phyloP scores from a whole-genome alignment of 2,888 invertebrate genomes.

The Isoperla grammatica region DNA sequence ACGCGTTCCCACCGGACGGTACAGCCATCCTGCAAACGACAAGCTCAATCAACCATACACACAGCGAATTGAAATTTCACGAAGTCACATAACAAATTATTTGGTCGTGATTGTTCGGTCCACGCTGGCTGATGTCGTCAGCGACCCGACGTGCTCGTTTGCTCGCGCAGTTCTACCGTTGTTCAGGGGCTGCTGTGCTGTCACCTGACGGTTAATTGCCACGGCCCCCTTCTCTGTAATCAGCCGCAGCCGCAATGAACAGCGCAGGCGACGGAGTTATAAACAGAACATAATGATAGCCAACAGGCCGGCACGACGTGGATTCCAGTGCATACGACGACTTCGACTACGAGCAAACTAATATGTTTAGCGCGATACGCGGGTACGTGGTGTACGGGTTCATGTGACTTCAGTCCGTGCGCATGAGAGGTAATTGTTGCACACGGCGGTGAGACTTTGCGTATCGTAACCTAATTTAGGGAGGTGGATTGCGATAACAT shows the following conservation, averaged over 20 bases:
- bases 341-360: not conserved
- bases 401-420: not conserved
- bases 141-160: not conserved
- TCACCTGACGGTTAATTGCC: conserved; percentile 13
- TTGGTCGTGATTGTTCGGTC: no score
- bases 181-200: conserved; percentile 1
- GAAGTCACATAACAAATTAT: no score
- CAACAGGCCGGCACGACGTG: not conserved
- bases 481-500: no score
- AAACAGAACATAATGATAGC: conserved; percentile 14
- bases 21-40: no score
- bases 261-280: conserved; percentile 8
- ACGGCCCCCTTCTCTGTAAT: conserved; percentile 5
- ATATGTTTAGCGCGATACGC: not conserved
- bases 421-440: not conserved
- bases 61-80: no score
- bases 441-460: no score
- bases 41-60: no score
- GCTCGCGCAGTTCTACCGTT: not conserved
- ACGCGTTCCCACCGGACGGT: no score
- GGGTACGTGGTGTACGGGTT: not conserved
- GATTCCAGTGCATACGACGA: not conserved
- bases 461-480: no score
- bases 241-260: conserved; percentile 8
- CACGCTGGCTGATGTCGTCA: not conserved